Evolutionary conservation across 1,140 invertebrate genomes (phyloP).

Genomic region (Temnothorax longispinosus): DNA sequence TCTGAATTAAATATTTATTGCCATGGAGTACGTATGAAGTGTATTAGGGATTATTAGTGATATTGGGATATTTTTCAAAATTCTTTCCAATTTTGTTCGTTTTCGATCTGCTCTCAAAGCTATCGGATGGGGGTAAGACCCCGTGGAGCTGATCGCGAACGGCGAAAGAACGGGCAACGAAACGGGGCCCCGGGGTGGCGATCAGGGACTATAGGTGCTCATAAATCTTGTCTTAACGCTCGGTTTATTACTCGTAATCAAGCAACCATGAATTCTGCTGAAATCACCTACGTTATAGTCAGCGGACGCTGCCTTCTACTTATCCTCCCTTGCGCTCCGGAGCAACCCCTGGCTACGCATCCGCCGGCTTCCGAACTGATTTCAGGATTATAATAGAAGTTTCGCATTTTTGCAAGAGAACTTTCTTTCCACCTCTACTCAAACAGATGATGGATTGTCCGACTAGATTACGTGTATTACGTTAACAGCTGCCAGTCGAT

Average conservation of each 20-base stretch:
- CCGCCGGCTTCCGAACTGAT: slow-evolving; percentile 32
- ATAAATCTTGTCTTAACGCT: slow-evolving; percentile 85
- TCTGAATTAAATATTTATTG: background rate
- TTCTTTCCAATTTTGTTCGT: background rate
- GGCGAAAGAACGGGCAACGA: slow-evolving; percentile 58
- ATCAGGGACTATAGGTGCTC: slow-evolving; percentile 82
- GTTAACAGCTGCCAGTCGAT: slow-evolving; percentile 17
- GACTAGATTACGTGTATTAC: slow-evolving; percentile 25
- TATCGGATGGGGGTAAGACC: slow-evolving; percentile 31
- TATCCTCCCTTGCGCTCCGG: slow-evolving; percentile 74
- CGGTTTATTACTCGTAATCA: slow-evolving; percentile 85
- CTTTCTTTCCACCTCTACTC: background rate
- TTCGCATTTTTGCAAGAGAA: background rate
- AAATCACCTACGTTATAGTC: slow-evolving; percentile 83
- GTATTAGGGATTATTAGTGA: background rate
- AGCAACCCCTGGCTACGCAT: slow-evolving; percentile 48
- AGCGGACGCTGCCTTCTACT: slow-evolving; percentile 76
- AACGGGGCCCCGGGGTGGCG: slow-evolving; percentile 77
- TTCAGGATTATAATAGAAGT: background rate
- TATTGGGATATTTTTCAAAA: background rate
- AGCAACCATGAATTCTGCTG: slow-evolving; percentile 84
- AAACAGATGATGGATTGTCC: background rate
- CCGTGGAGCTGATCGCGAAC: slow-evolving; percentile 36
- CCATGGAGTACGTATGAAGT: background rate
- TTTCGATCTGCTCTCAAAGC: slow-evolving; percentile 31